Conservation (phyloP, 2,113 vertebrate genomes). For the Heptranchias perlo region DNA sequence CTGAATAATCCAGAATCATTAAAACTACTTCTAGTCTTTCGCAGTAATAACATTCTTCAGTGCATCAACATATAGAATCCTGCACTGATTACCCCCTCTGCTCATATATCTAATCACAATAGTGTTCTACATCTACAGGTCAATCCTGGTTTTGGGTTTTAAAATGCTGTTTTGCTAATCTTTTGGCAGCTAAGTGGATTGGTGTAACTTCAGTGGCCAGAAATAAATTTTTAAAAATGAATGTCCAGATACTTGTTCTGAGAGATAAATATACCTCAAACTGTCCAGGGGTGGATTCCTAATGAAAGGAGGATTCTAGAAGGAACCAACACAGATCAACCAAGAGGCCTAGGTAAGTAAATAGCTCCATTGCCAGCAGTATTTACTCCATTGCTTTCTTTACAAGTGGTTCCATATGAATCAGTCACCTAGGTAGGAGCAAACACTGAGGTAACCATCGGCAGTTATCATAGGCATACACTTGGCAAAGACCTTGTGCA, state of each 20-base stretch:
- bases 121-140: not conserved
- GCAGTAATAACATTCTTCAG: not conserved
- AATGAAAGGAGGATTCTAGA: not conserved
- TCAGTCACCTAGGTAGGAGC: not conserved
- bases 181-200: not conserved
- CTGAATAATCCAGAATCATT: not conserved
- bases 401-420: not conserved
- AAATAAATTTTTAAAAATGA: not conserved
- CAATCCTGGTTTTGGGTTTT: not conserved
- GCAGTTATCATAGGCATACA: not conserved
- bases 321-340: not conserved
- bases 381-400: not conserved
- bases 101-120: not conserved
- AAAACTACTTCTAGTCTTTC: not conserved
- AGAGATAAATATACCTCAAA: not conserved
- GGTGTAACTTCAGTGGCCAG: not conserved
- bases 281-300: not conserved
- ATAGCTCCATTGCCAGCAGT: not conserved
- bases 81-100: not conserved
- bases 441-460: not conserved
- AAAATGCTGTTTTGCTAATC: not conserved
- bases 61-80: not conserved
- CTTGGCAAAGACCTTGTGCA: not conserved
- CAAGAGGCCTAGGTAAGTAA: not conserved
- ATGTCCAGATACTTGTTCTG: not conserved